These are phyloP conservation scores for Zelostemma sp. DNA, from an alignment of 1,140 invertebrate species.

Conservation along the genomic window DNA sequence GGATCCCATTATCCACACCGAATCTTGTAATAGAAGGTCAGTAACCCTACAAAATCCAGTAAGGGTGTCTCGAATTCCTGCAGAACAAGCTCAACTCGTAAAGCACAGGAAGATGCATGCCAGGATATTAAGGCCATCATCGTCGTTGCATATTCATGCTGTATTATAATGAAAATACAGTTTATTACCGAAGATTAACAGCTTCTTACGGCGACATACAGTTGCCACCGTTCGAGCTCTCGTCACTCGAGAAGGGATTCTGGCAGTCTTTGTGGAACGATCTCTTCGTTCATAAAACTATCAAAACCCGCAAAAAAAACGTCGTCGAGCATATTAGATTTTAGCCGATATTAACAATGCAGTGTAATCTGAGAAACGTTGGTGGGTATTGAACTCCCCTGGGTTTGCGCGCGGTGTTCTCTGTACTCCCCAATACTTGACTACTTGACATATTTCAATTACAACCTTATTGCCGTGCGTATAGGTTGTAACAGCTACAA, in stretches of 20 bases:
- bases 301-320: no score
- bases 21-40: conserved; percentile 42
- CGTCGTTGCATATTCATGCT: conserved; percentile 72
- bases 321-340: no score
- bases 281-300: no score
- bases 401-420: conserved; percentile 14
- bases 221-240: conserved; percentile 67
- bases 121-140: conserved; percentile 71
- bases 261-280: conserved; percentile 46
- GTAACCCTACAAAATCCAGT: conserved; percentile 62
- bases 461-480: conserved; percentile 58
- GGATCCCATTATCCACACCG: conserved; percentile 17
- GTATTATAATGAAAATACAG: conserved; percentile 73
- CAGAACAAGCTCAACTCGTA: conserved; percentile 68
- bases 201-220: conserved; percentile 69
- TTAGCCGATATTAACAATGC: no score
- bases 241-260: conserved; percentile 47
- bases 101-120: conserved; percentile 71
- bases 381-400: no score
- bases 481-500: conserved; percentile 52
- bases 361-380: no score
- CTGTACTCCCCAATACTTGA: conserved; percentile 46
- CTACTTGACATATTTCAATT: conserved; percentile 65
- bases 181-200: conserved; percentile 72
- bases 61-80: conserved; percentile 68